Conservation (phyloP, 1,140 invertebrate genomes). For the Dendrolimus kikuchii region DNA sequence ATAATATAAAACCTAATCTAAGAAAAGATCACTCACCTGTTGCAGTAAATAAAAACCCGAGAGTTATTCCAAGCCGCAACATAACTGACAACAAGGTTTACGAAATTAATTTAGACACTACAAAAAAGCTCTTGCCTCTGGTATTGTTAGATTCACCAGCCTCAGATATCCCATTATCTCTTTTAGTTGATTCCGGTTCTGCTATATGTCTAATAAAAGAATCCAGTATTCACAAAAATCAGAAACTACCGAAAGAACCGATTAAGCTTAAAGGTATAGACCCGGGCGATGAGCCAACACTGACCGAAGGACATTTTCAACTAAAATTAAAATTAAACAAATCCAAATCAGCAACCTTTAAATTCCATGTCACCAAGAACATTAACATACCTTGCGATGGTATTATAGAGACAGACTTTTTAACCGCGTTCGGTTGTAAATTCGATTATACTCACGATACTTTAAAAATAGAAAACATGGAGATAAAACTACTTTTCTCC, state of each 20-base stretch:
- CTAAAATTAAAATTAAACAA: slow-evolving; percentile 11
- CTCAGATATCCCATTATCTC: slow-evolving; percentile 15
- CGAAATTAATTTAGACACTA: slow-evolving; percentile 16
- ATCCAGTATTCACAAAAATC: no score
- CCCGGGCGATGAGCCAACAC: no score
- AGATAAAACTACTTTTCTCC: no score
- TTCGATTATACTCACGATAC: slow-evolving; percentile 9
- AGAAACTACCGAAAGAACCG: no score
- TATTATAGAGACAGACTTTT: slow-evolving; percentile 10
- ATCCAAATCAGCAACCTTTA: neutral
- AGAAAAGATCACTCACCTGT: no score
- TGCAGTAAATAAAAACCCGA: no score
- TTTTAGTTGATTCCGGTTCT: slow-evolving; percentile 27
- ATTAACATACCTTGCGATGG: slow-evolving; percentile 14
- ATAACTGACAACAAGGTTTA: no score
- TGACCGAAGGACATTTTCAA: no score
- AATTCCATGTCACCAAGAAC: slow-evolving; percentile 9
- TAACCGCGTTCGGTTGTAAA: slow-evolving; percentile 8
- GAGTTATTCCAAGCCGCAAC: no score
- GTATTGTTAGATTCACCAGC: slow-evolving; percentile 10
- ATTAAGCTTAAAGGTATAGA: no score
- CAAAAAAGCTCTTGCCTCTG: slow-evolving; percentile 18
- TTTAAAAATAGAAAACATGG: slow-evolving; percentile 1
- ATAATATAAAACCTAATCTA: no score
- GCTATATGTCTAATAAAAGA: no score